A percentile compares a stretch with the other conserved stretches of the same genome.
These are phyloP conservation scores for Cyclina sinensis DNA, from an alignment of 1,140 invertebrate genomes.

Conservation along the genomic window DNA sequence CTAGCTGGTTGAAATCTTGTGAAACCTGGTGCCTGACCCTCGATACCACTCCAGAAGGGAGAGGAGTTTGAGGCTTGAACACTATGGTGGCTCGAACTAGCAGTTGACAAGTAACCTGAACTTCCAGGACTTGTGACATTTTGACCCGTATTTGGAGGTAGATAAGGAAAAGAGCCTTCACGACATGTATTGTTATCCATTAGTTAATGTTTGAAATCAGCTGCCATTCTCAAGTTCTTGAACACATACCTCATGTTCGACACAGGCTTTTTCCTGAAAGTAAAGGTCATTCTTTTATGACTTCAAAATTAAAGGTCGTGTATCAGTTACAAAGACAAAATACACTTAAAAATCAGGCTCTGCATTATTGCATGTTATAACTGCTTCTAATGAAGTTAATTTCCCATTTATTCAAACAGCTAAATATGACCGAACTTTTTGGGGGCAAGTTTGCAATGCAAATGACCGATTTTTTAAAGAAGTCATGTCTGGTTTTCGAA, in stretches of 20 bases:
- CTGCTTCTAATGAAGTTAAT: too few relatives aligned
- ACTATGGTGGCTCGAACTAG: neutral
- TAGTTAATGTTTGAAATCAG: slow-evolving; percentile 8
- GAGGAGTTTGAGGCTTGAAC: neutral
- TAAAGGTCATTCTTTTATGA: neutral
- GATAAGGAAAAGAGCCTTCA: neutral
- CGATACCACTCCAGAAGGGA: neutral
- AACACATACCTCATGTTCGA: neutral
- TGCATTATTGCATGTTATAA: too few relatives aligned
- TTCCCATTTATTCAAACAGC: too few relatives aligned
- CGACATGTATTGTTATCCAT: neutral
- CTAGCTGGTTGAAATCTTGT: neutral
- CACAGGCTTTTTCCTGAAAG: neutral
- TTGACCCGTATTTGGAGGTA: slow-evolving; percentile 35
- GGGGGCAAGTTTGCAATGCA: too few relatives aligned
- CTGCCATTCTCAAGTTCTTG: neutral
- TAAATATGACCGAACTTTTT: too few relatives aligned
- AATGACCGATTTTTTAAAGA: too few relatives aligned
- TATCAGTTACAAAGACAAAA: too few relatives aligned
- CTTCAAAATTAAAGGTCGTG: too few relatives aligned
- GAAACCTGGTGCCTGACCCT: neutral
- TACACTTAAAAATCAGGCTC: too few relatives aligned
- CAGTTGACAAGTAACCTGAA: neutral
- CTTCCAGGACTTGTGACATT: neutral
- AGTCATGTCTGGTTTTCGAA: too few relatives aligned